A percentile compares a stretch with the other conserved stretches of the same genome.
These are phyloP conservation scores for Periophthalmus magnuspinnatus DNA, from an alignment of 2,797 vertebrate species.

Conservation along the genomic window DNA sequence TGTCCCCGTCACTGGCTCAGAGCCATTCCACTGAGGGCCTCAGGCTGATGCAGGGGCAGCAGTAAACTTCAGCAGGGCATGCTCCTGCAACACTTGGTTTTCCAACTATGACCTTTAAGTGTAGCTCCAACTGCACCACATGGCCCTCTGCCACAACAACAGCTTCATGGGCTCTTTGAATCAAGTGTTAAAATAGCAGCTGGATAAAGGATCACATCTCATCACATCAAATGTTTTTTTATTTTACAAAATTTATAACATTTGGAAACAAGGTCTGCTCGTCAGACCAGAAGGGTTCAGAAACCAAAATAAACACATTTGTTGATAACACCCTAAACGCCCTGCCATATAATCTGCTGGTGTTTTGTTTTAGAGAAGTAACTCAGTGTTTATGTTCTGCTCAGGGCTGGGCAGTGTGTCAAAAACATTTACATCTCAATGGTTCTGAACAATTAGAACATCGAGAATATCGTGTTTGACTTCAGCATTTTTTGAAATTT, in stretches of 20 bases:
- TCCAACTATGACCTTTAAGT: conserved; percentile 16
- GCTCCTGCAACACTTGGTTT: not conserved
- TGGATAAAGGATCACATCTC: not conserved
- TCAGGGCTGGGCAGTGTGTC: no score
- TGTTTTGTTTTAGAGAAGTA: not conserved
- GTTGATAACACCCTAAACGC: not conserved
- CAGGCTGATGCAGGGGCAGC: conserved; percentile 7
- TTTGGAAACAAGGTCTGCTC: not conserved
- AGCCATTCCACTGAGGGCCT: conserved; percentile 18
- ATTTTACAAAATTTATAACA: no score
- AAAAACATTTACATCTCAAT: no score
- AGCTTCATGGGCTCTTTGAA: not conserved
- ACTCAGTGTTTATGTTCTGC: not conserved
- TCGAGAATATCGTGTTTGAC: no score
- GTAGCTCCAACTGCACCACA: conserved; percentile 6
- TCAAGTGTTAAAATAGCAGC: not conserved
- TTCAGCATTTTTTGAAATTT: no score
- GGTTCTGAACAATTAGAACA: no score
- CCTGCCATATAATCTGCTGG: not conserved
- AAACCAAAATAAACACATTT: conserved; percentile 2
- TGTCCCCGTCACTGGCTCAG: conserved; percentile 24
- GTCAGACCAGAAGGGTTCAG: not conserved
- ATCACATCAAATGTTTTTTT: no score
- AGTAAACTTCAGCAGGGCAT: conserved; percentile 31
- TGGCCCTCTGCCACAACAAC: not conserved